These are phyloP conservation scores for Quadroppia sp. DNA, from an alignment of 2,888 invertebrate species.

Conservation along the genomic window DNA sequence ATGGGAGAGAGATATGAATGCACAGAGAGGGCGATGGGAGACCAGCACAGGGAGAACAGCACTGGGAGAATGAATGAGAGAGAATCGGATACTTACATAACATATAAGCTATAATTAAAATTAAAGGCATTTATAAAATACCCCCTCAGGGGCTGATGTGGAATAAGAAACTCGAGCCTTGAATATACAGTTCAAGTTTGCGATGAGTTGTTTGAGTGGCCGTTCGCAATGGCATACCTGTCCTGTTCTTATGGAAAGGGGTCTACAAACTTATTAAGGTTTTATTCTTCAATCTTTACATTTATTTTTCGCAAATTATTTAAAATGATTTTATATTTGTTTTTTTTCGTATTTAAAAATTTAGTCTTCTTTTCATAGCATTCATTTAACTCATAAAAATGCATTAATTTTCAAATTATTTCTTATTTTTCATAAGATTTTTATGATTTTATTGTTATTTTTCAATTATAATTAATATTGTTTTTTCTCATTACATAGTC, in stretches of 20 bases:
- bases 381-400: not conserved
- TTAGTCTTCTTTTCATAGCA: not conserved
- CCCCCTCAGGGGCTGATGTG: not conserved
- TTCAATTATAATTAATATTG: too few relatives aligned
- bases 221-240: not conserved
- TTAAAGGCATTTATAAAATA: constrained; percentile 20
- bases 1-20: not conserved
- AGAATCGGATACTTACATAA: constrained; percentile 11
- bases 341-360: not conserved
- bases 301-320: too few relatives aligned
- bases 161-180: not conserved
- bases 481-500: too few relatives aligned
- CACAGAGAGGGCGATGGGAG: too few relatives aligned
- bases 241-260: not conserved
- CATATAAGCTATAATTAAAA: constrained; percentile 23
- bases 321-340: too few relatives aligned
- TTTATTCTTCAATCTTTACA: not conserved
- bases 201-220: constrained; percentile 5
- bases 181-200: too few relatives aligned
- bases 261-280: not conserved
- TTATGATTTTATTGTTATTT: not conserved
- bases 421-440: not conserved
- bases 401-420: not conserved
- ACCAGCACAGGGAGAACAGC: not conserved
- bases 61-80: constrained; percentile 15